Conservation (phyloP, 1,140 invertebrate genomes). For the Patella vulgata region DNA sequence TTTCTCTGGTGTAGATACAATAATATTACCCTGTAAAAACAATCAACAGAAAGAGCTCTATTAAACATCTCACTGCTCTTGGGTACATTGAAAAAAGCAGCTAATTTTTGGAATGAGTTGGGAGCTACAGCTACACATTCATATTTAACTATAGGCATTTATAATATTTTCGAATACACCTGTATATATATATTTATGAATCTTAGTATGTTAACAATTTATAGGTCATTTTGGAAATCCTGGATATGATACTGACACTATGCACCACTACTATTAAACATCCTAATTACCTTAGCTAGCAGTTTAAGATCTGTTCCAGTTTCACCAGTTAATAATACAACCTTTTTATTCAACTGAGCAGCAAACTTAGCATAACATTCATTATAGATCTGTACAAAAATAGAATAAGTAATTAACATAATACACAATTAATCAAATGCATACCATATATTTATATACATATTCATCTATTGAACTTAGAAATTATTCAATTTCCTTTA, state of each 20-base stretch:
- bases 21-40: constrained; percentile 84
- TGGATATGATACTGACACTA: too few relatives aligned
- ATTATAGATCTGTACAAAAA: constrained; percentile 74
- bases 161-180: too few relatives aligned
- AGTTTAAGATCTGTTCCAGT: constrained; percentile 97
- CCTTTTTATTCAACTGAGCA: constrained; percentile 80
- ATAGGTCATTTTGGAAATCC: too few relatives aligned
- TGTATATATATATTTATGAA: background rate
- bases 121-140: too few relatives aligned
- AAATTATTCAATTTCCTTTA: too few relatives aligned
- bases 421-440: background rate
- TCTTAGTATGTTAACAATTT: background rate
- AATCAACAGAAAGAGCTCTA: constrained; percentile 5
- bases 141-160: too few relatives aligned
- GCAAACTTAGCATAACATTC: constrained; percentile 94
- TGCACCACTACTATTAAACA: too few relatives aligned
- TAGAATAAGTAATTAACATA: background rate
- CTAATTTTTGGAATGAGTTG: too few relatives aligned
- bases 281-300: constrained; percentile 66
- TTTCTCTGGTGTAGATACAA: constrained; percentile 96
- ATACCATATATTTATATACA: background rate
- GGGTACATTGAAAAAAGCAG: too few relatives aligned
- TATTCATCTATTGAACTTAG: background rate
- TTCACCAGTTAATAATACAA: constrained; percentile 95
- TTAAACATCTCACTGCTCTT: too few relatives aligned